Percentiles rank a stretch among this genome's conserved stretches.
phyloP scores from a whole-genome alignment of 2,113 vertebrate genomes.

The Platichthys flesus region DNA sequence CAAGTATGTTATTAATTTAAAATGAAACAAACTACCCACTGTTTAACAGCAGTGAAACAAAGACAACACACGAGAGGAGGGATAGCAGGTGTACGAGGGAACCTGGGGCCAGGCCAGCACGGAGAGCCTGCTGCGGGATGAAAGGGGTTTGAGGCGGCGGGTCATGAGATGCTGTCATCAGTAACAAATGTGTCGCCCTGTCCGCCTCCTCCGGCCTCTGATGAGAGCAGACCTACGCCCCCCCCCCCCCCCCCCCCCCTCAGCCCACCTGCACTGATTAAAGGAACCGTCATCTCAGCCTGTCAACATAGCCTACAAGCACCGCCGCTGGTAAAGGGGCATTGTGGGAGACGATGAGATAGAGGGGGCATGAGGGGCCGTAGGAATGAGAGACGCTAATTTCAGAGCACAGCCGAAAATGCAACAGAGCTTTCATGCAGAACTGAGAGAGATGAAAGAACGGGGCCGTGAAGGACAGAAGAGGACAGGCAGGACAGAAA shows the following conservation, averaged over 20 bases:
- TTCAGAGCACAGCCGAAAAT: constrained; percentile 63
- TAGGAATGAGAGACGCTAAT: constrained; percentile 73
- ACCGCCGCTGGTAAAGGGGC: constrained; percentile 51
- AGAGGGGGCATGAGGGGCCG: constrained; percentile 49
- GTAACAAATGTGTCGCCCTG: constrained; percentile 75
- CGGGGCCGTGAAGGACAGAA: constrained; percentile 25
- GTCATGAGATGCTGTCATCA: constrained; percentile 79
- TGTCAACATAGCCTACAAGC: constrained; percentile 67
- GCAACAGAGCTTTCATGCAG: constrained; percentile 55
- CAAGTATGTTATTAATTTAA: not conserved
- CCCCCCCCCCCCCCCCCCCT: not conserved
- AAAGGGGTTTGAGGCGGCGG: constrained; percentile 61
- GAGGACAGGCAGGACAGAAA: constrained; percentile 30
- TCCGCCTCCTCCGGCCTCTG: constrained; percentile 46
- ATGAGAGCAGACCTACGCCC: constrained; percentile 26
- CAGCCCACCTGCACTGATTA: constrained; percentile 82
- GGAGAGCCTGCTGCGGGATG: constrained; percentile 51
- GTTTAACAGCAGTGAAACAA: not conserved
- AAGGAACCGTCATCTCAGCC: constrained; percentile 66
- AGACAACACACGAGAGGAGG: constrained; percentile 1
- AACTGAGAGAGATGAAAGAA: constrained; percentile 55
- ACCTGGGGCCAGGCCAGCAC: constrained; percentile 66
- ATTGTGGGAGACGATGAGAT: constrained; percentile 69
- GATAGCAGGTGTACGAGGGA: constrained; percentile 69
- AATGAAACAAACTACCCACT: not conserved